Evolutionary conservation across 2,113 vertebrate species (phyloP).

Genomic region (Lampris megalopsis): DNA sequence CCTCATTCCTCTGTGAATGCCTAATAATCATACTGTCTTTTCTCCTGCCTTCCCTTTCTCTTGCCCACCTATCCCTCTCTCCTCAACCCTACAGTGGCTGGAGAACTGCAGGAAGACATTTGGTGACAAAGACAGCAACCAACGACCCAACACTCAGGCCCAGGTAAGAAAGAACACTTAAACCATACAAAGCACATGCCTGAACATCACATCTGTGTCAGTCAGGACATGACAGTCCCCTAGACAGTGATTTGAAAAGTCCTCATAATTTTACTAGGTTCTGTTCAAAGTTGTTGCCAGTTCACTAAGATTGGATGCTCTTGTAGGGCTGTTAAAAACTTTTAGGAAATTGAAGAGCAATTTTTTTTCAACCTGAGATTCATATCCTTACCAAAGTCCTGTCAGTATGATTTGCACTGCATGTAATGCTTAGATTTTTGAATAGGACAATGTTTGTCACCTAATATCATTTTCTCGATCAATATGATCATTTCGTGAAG

Average conservation of each 20-base stretch:
- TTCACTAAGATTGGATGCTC: too few species aligned
- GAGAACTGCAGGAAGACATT: slow-evolving; percentile 97
- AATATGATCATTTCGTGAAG: background rate
- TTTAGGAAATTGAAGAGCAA: too few species aligned
- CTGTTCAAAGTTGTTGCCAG: background rate
- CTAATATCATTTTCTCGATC: background rate
- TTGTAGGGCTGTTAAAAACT: too few species aligned
- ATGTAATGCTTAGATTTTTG: too few species aligned
- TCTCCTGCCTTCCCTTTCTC: slow-evolving; percentile 3
- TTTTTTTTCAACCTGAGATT: too few species aligned
- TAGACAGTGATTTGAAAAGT: background rate
- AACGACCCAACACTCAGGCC: slow-evolving; percentile 85
- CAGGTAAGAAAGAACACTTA: slow-evolving; percentile 83
- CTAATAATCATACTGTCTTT: background rate
- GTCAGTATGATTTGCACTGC: too few species aligned
- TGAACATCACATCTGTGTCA: background rate
- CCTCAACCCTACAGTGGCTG: slow-evolving; percentile 86
- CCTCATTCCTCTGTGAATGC: background rate
- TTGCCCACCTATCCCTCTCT: background rate
- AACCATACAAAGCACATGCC: background rate
- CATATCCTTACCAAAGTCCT: too few species aligned
- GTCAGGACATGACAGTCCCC: background rate
- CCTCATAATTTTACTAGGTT: background rate
- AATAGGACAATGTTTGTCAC: background rate
- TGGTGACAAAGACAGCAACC: slow-evolving; percentile 87